Evolutionary conservation across 2,888 invertebrate species (phyloP).

Genomic region (Eilema griseolum): DNA sequence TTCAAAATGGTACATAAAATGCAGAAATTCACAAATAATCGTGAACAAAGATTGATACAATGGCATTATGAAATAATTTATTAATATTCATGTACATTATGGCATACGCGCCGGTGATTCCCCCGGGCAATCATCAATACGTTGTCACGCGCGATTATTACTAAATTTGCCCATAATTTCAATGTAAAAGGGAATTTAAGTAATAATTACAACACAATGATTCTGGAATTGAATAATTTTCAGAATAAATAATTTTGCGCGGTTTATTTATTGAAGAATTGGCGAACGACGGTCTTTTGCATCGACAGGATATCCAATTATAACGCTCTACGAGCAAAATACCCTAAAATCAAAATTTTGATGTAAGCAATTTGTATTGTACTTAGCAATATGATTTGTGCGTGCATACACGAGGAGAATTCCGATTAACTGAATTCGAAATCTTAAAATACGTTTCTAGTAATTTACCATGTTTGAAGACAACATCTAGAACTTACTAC

Average conservation of each 20-base stretch:
- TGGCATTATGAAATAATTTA: conserved; percentile 24
- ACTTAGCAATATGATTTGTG: background rate
- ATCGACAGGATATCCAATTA: too few species aligned
- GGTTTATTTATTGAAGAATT: too few species aligned
- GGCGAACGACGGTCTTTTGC: too few species aligned
- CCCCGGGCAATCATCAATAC: conserved; percentile 40
- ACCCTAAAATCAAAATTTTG: too few species aligned
- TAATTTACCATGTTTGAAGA: background rate
- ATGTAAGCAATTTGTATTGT: too few species aligned
- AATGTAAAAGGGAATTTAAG: conserved; percentile 23
- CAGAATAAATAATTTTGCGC: background rate
- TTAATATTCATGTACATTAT: conserved; percentile 47
- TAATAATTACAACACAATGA: background rate
- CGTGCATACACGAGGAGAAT: conserved; percentile 6
- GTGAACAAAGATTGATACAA: conserved; percentile 16
- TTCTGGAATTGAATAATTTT: background rate
- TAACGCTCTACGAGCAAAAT: too few species aligned
- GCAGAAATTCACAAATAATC: background rate
- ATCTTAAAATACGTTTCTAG: background rate
- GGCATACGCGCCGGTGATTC: conserved; percentile 27
- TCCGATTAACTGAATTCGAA: conserved; percentile 7
- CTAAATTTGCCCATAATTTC: conserved; percentile 40
- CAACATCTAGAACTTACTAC: background rate
- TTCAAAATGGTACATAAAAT: background rate
- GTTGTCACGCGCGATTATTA: conserved; percentile 45